phyloP scores from a whole-genome alignment of 2,797 vertebrate species.

The Pseudochromis fuscus region DNA sequence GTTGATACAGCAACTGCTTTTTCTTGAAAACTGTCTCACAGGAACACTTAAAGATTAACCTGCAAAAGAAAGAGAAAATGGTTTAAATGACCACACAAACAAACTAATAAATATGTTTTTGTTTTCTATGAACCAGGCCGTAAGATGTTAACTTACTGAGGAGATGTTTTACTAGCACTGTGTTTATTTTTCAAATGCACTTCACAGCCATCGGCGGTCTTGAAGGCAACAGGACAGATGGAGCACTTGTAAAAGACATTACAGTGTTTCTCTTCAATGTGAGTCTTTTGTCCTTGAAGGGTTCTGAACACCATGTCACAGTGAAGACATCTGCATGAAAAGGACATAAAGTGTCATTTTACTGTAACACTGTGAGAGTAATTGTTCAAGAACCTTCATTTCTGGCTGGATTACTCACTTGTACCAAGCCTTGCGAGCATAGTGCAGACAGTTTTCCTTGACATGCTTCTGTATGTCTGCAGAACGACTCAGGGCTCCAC shows the following conservation, averaged over 20 bases:
- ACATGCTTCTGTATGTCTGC: conserved; percentile 96
- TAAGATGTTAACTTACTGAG: conserved; percentile 87
- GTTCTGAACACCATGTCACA: conserved; percentile 94
- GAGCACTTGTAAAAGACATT: conserved; percentile 95
- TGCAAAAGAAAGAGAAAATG: conserved; percentile 66
- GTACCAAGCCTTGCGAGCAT: conserved; percentile 94
- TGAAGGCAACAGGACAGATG: conserved; percentile 95
- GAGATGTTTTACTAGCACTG: conserved; percentile 76
- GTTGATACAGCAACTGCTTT: conserved; percentile 92
- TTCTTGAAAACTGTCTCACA: conserved; percentile 96
- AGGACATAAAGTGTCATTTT: neutral
- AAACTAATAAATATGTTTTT: conserved; percentile 2
- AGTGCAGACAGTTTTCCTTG: conserved; percentile 97
- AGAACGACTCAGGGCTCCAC: conserved; percentile 91
- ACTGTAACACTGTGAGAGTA: neutral
- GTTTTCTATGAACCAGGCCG: neutral
- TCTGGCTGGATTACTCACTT: conserved; percentile 85
- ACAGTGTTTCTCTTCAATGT: conserved; percentile 95
- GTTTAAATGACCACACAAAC: neutral
- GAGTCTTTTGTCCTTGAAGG: conserved; percentile 90
- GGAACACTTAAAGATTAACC: conserved; percentile 96
- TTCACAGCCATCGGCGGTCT: conserved; percentile 88
- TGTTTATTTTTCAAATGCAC: conserved; percentile 92
- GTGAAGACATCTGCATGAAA: conserved; percentile 91
- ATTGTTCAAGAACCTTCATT: neutral